Evolutionary conservation across 2,888 invertebrate genomes (phyloP), one percentile per base, ranked within the genome.

Genomic region (Phoronis australis): DNA sequence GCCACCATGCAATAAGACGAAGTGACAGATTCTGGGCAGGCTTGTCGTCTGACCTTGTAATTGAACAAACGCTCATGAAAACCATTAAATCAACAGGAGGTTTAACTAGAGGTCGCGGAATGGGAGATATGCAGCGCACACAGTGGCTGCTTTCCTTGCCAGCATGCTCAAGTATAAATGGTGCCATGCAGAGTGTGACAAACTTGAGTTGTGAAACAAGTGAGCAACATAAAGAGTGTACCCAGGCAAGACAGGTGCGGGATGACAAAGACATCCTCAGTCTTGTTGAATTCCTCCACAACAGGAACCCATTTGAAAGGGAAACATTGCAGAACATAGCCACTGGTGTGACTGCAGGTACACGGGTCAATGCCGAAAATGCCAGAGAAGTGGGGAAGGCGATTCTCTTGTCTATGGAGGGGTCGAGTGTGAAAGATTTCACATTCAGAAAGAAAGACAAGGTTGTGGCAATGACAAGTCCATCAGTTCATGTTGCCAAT

Each of bases 31-130:
- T 48, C 31, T 64, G 63, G 63, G 57, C 56, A n/a, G 64, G 62
- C 22, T 40, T 65, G 6, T 53, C 61, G 15, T 50, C 59, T 26
- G 63, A 65, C 42, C 52, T 65, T 22, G 48, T 58, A 1, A 65
- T 65, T 23, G 62, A 63, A 45, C 64, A 65, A 43, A 52, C 50
- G 2, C 48, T 64, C 3, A 62, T 64, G 64, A 40, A 59, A 21
- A 56, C 47, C 24, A 12, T 61, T 9, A 65, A 62, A 43, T 48
- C 54, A 12, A 55, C 50, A n/a, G 58, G 61, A 15, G 62, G 64
- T 5, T 22, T 62, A 27, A 61, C 56, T 20, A 23, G 58, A 38
- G 58, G 61, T 15, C 35, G 57, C 21, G 60, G 20, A 23, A 38
- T 60, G 55, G 25, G 44, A 12, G 59, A 60, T 37, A n/a, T 25